These are phyloP conservation scores for Cygnus atratus DNA, from an alignment of 2,113 vertebrate genomes.

Conservation along the genomic window DNA sequence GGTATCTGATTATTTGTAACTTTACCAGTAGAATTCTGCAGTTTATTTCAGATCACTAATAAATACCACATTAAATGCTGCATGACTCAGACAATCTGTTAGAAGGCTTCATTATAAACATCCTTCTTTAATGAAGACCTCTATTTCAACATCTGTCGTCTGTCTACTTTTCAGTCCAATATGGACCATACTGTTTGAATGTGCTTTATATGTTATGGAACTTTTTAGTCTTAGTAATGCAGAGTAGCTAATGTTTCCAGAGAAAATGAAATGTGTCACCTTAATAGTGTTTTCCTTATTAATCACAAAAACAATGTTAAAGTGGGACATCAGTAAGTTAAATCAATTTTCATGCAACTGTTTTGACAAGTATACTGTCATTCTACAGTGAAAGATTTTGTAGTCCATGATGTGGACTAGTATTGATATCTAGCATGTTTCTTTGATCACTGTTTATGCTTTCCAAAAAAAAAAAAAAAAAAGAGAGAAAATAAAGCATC, in stretches of 20 bases:
- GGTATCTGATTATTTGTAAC: not conserved
- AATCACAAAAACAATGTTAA: not conserved
- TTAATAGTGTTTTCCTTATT: not conserved
- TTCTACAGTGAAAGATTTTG: not conserved
- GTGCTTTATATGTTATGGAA: not conserved
- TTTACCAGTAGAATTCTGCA: not conserved
- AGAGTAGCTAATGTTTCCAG: not conserved
- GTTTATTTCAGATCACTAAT: not conserved
- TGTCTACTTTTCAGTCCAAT: not conserved
- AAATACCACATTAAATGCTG: not conserved
- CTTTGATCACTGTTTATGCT: not conserved
- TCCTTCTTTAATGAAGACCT: not conserved
- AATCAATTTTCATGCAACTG: conserved; percentile 11
- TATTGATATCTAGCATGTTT: not conserved
- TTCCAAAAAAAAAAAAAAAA: not conserved
- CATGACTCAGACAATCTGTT: not conserved
- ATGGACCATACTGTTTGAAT: not conserved
- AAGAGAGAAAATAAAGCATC: not conserved
- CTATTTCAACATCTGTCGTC: not conserved
- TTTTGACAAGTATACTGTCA: not conserved
- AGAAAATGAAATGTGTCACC: not conserved
- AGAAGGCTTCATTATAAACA: not conserved
- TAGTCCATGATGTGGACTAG: not conserved
- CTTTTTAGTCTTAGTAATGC: not conserved
- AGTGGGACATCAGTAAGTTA: not conserved